phyloP scores from a whole-genome alignment of 1,140 invertebrate species.

The Pteromalus puparum region DNA sequence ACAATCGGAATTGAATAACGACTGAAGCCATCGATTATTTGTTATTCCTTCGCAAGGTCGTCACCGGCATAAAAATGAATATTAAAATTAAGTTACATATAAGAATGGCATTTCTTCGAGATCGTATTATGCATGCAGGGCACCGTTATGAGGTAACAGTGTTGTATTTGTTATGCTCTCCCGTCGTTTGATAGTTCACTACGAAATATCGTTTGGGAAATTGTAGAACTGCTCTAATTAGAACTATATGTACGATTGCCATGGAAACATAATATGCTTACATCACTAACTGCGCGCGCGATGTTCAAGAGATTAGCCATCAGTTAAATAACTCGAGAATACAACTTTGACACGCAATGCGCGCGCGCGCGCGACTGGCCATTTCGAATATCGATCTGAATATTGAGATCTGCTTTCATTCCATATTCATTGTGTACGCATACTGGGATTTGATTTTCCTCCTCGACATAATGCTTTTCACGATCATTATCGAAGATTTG shows the following conservation, averaged over 20 bases:
- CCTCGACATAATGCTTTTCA: background rate
- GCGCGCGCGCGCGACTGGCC: too few species aligned
- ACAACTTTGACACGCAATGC: background rate
- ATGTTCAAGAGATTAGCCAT: background rate
- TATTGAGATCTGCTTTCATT: background rate
- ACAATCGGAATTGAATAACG: too few species aligned
- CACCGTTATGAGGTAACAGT: background rate
- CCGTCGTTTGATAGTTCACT: too few species aligned
- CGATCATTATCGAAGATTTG: background rate
- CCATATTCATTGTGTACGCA: background rate
- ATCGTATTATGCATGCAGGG: background rate
- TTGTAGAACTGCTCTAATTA: background rate
- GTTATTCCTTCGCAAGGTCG: too few species aligned
- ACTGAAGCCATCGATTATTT: too few species aligned
- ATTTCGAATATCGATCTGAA: background rate
- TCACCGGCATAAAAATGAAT: too few species aligned
- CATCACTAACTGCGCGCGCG: background rate
- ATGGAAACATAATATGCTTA: background rate
- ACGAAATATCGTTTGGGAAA: too few species aligned
- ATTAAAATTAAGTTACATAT: too few species aligned
- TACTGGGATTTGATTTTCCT: background rate
- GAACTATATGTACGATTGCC: background rate
- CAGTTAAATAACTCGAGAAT: background rate
- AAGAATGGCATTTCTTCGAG: too few species aligned
- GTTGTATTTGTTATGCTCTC: too few species aligned